phyloP scores from a whole-genome alignment of 2,113 vertebrate genomes.

The Aviceda subcristata region DNA sequence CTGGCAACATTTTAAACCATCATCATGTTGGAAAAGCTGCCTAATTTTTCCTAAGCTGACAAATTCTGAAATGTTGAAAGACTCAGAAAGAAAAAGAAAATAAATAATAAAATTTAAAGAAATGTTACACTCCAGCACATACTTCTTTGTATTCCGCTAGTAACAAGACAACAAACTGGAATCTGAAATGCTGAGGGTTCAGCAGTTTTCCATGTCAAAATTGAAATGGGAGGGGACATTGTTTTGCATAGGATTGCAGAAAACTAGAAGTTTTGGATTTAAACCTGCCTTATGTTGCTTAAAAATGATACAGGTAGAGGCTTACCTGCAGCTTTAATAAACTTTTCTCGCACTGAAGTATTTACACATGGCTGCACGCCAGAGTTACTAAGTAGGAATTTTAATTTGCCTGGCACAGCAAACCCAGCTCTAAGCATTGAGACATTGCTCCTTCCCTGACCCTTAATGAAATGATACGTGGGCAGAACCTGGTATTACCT shows the following conservation, averaged over 20 bases:
- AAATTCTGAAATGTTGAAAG: neutral
- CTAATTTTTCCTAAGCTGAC: neutral
- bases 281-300: neutral
- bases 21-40: neutral
- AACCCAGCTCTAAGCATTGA: neutral
- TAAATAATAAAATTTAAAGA: neutral
- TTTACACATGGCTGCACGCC: neutral
- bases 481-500: neutral
- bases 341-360: neutral
- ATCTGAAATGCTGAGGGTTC: neutral
- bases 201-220: neutral
- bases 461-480: neutral
- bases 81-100: neutral
- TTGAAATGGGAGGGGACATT: neutral
- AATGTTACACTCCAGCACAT: neutral
- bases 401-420: neutral
- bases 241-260: neutral
- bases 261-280: neutral
- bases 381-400: neutral
- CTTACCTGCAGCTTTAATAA: neutral
- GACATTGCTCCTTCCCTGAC: neutral
- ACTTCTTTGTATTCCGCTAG: neutral
- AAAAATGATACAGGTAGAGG: neutral
- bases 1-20: neutral
- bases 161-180: neutral